Evolutionary conservation across 2,797 vertebrate species (phyloP), one percentile per base, ranked within the genome.

Genomic region (Pygocentrus nattereri): DNA sequence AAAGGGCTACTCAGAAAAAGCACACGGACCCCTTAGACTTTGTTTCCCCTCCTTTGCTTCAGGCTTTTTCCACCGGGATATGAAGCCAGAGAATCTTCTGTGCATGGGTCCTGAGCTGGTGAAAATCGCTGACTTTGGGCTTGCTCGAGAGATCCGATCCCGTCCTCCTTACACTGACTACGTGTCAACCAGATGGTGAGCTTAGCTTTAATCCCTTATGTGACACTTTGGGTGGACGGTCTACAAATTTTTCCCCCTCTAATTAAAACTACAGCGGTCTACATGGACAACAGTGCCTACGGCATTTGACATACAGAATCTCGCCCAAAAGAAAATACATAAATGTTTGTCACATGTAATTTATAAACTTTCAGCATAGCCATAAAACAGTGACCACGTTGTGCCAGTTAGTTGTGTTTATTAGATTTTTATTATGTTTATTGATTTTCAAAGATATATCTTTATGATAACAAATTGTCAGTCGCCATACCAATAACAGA

Each of bases 1-100:
- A 10, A 41, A 5, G 1, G 41, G 8, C 41, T 41, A 10, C n/a
- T n/a, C n/a, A n/a, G 8, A 41, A 10, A 5, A 41, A 7, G 41
- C 4, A 41, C 41, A 1, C 10, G 41, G 41, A 41, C 41, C 41
- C 7, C 41, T 89, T 25, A 85, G 91, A 80, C 54, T 10, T n/a
- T 30, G 47, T 85, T 0, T 93, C 94, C 65, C 90, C 93, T 81
- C 93, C 95, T 0, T 80, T 95, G 75, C 92, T 94, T 0, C 91
- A 98, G 98, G 98, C 11, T 99, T 98, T 92, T 99, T 99, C 89
- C 98, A 99, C 79, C 95, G 98, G 76, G 98, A 99, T 90, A 97
- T 99, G 97, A 99, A 99, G 87, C 98, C 98, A 44, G 98, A 99
- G 92, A 99, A 99, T 81, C 93, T 99, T 88, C 92, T 99, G 58